These are phyloP conservation scores for Clistopyga incitator DNA, from an alignment of 2,888 invertebrate species.

Conservation along the genomic window DNA sequence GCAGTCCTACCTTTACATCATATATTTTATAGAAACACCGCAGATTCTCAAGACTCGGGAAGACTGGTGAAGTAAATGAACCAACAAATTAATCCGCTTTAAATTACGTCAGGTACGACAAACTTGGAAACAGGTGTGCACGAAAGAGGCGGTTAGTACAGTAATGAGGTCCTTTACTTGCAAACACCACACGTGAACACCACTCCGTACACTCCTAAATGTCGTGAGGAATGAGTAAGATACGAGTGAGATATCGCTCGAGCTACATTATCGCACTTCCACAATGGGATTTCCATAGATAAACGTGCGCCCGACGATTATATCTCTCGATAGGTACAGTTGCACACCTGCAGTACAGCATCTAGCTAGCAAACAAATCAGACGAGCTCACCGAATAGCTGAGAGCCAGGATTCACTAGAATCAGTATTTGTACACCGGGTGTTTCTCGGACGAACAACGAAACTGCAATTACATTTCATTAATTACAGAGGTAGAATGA, in stretches of 20 bases:
- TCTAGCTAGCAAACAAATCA: conserved; percentile 43
- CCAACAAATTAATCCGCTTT: background rate
- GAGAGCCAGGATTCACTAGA: conserved; percentile 9
- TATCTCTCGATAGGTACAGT: conserved; percentile 27
- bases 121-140: background rate
- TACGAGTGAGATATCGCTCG: conserved; percentile 1
- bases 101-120: background rate
- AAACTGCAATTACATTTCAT: conserved; percentile 54
- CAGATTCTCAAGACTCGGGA: background rate
- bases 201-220: conserved; percentile 3
- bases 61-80: background rate
- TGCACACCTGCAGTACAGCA: conserved; percentile 35
- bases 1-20: background rate
- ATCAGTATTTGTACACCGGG: conserved; percentile 11
- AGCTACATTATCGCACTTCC: background rate
- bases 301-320: conserved; percentile 36
- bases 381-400: conserved; percentile 10
- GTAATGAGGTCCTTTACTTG: background rate
- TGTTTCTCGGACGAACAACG: conserved; percentile 28
- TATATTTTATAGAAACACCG: too few relatives aligned
- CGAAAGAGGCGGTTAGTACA: background rate
- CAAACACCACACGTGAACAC: background rate
- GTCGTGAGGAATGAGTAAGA: background rate
- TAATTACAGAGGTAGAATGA: conserved; percentile 25
- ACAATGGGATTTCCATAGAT: conserved; percentile 27